Conservation (phyloP, 2,113 vertebrate species). For the Narcine bancroftii region DNA sequence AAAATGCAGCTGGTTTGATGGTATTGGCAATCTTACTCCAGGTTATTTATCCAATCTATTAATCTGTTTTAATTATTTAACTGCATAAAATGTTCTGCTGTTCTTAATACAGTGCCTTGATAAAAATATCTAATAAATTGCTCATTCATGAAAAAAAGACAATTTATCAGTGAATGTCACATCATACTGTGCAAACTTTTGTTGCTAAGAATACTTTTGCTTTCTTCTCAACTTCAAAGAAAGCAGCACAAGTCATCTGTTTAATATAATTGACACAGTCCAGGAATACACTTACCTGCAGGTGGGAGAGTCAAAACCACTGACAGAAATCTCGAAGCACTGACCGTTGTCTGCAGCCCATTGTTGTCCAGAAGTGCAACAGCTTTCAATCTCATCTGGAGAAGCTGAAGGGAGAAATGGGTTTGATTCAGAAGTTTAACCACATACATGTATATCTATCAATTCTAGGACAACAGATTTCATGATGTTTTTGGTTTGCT, state of each 20-base stretch:
- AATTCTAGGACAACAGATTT: neutral
- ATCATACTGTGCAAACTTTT: neutral
- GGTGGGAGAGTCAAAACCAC: slow-evolving; percentile 50
- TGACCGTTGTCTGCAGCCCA: slow-evolving; percentile 71
- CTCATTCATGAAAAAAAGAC: neutral
- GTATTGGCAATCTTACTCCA: neutral
- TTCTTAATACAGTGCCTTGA: neutral
- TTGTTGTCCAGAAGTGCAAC: slow-evolving; percentile 74
- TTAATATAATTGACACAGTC: neutral
- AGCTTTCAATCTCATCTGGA: slow-evolving; percentile 71
- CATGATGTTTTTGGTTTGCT: neutral
- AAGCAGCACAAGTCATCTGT: neutral
- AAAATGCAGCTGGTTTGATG: neutral
- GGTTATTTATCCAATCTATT: neutral
- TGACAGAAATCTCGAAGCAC: slow-evolving; percentile 63
- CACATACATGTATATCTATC: neutral
- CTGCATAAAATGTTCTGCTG: neutral
- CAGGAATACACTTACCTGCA: slow-evolving; percentile 65
- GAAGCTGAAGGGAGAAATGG: slow-evolving; percentile 56
- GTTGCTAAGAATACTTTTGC: neutral
- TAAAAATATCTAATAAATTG: neutral
- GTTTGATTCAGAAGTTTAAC: neutral
- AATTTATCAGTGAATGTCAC: neutral
- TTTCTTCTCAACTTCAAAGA: neutral
- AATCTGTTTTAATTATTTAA: neutral